Evolutionary conservation across 2,797 vertebrate species (phyloP), one percentile per base, ranked within the genome.

Genomic region (Poecile montanus): DNA sequence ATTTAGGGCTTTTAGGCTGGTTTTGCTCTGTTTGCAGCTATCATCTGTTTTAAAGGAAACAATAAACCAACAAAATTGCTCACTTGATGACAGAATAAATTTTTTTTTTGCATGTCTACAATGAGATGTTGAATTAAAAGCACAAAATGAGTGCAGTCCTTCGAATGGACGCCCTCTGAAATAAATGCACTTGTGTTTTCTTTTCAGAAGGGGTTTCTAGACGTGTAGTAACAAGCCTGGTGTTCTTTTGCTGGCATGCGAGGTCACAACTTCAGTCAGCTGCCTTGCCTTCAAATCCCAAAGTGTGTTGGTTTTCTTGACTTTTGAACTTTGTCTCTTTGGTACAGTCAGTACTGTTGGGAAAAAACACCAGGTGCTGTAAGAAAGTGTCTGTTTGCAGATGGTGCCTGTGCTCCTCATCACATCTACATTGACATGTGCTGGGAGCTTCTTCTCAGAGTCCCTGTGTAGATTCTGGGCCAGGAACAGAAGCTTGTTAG

Each of bases 1-100:
- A 81, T 80, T 88, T 77, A 80, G 65, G 67, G 89, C 80, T 95
- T 95, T 94, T 89, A 94, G 76, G 26, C 57, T 82, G 77, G 10
- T 78, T 91, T 82, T 84, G 36, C 65, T 30, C 72, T 62, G 32
- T 83, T 85, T 85, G 61, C 57, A 89, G 74, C 78, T 68, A 88
- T 79, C 30, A 58, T 66, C 44, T 67, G 20, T 75, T 88, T 81
- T 85, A 78, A 91, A 92, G 66, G 67, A 93, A 93, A 75, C 70
- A 86, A 68, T 78, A 72, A 78, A 91, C 16, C 70, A 85, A 65
- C 58, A 66, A 85, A 95, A 94, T 93, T 77, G 68, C 72, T 74
- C 50, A 13, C 61, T 87, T 77, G 86, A 76, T 81, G 90, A 95
- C 74, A 90, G 81, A 88, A 80, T 80, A 42, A 62, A 77, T 18